These are phyloP conservation scores for Pelvicachromis taeniatus DNA, from an alignment of 2,113 vertebrate genomes.

Conservation along the genomic window DNA sequence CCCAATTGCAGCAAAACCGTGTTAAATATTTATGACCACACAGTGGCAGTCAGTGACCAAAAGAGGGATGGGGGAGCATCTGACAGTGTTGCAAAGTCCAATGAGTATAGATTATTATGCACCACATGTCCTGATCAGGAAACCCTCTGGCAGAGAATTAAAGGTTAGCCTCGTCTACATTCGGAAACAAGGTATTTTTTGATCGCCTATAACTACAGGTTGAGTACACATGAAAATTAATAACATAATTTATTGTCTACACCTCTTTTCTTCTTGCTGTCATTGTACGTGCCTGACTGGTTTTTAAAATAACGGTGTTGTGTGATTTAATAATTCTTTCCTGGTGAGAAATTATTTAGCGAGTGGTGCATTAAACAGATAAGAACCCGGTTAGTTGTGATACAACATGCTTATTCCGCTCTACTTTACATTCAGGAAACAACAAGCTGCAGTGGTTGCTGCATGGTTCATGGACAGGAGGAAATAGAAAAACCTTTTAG, in stretches of 20 bases:
- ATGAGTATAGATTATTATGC: conserved; percentile 46
- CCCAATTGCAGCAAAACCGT: neutral
- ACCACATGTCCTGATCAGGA: conserved; percentile 33
- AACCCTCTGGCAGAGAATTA: conserved; percentile 36
- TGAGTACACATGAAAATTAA: neutral
- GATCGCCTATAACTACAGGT: conserved; percentile 2
- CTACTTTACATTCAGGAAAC: conserved; percentile 36
- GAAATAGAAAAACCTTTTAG: neutral
- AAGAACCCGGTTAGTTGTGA: conserved; percentile 1
- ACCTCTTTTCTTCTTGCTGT: neutral
- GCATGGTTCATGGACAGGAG: neutral
- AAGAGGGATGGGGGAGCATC: neutral
- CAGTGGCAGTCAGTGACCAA: conserved; percentile 56
- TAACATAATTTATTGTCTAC: neutral
- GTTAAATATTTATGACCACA: conserved; percentile 53
- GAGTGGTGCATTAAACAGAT: neutral
- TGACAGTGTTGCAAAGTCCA: conserved; percentile 26
- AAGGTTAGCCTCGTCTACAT: conserved; percentile 46
- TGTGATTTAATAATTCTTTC: neutral
- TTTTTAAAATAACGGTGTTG: neutral
- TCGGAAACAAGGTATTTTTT: neutral
- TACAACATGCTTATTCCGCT: neutral
- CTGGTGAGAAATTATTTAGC: conserved; percentile 8
- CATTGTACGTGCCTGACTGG: neutral
- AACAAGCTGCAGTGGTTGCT: conserved; percentile 20